phyloP scores from a whole-genome alignment of 1,140 invertebrate genomes.

The Penaeus chinensis region DNA sequence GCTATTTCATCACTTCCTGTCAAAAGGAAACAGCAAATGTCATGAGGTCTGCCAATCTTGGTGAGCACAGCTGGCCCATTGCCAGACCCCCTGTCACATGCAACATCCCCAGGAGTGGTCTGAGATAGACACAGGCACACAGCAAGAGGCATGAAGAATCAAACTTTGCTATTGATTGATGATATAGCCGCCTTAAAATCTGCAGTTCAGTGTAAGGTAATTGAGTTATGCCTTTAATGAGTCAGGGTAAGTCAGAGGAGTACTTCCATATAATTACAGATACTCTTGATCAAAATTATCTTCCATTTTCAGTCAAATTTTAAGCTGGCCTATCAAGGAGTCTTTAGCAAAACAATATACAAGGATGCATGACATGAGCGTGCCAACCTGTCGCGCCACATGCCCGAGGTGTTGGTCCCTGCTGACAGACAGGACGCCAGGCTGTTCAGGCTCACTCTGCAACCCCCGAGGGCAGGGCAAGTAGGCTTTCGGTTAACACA shows the following conservation, averaged over 20 bases:
- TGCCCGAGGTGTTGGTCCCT: conserved; percentile 62
- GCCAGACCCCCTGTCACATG: conserved; percentile 40
- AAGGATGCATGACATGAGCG: conserved; percentile 49
- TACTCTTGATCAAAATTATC: too few relatives aligned
- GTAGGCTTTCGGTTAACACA: conserved; percentile 54
- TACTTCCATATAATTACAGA: too few relatives aligned
- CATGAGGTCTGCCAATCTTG: conserved; percentile 13
- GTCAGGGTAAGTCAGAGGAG: too few relatives aligned
- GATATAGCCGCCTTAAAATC: too few relatives aligned
- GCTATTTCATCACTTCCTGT: conserved; percentile 30
- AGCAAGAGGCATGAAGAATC: conserved; percentile 9
- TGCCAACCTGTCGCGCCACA: conserved; percentile 65
- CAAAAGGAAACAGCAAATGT: conserved; percentile 35
- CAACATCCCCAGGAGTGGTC: conserved; percentile 29
- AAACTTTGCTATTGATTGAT: too few relatives aligned
- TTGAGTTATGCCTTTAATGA: too few relatives aligned
- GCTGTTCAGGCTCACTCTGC: conserved; percentile 62
- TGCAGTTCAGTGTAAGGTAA: too few relatives aligned
- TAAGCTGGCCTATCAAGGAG: too few relatives aligned
- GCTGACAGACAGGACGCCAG: conserved; percentile 56
- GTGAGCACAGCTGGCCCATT: conserved; percentile 19
- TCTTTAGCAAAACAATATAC: neutral
- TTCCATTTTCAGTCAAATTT: too few relatives aligned
- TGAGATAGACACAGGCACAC: conserved; percentile 16
- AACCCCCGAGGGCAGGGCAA: conserved; percentile 47